phyloP scores from a whole-genome alignment of 2,113 vertebrate species.

The Illadopsis cleaveri region DNA sequence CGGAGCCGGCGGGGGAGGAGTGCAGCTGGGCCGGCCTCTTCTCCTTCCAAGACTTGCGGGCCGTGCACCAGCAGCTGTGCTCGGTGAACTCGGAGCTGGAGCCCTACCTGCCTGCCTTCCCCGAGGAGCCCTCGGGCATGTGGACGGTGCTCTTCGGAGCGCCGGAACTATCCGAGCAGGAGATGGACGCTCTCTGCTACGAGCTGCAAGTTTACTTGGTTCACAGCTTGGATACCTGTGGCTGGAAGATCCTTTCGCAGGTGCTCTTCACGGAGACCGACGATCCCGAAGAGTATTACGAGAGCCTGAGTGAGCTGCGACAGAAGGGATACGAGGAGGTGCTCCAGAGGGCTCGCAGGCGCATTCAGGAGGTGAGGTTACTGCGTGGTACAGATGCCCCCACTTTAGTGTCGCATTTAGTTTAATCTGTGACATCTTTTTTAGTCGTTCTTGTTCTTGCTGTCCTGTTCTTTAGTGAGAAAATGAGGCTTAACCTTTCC shows the following conservation, averaged over 20 bases:
- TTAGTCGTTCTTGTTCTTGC: background rate
- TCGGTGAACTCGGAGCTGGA: constrained; percentile 93
- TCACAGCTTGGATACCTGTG: constrained; percentile 93
- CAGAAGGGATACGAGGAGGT: constrained; percentile 95
- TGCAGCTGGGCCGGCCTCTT: constrained; percentile 97
- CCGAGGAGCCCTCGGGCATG: constrained; percentile 90
- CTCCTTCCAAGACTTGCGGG: constrained; percentile 91
- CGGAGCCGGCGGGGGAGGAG: constrained; percentile 76
- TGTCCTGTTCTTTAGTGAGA: background rate
- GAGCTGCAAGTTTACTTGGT: constrained; percentile 92
- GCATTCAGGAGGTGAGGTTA: constrained; percentile 87
- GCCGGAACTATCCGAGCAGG: constrained; percentile 75
- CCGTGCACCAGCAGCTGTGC: constrained; percentile 90
- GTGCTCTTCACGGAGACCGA: constrained; percentile 92
- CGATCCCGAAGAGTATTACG: constrained; percentile 95
- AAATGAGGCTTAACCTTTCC: background rate
- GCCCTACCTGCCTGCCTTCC: constrained; percentile 88
- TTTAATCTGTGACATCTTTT: background rate
- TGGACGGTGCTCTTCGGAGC: constrained; percentile 91
- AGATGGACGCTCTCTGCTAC: constrained; percentile 86
- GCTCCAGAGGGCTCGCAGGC: constrained; percentile 83
- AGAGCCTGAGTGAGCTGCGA: constrained; percentile 92
- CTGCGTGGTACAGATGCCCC: fast-evolving
- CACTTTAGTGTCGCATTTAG: background rate
- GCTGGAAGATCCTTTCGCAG: constrained; percentile 97